Conservation (phyloP, 2,888 invertebrate genomes). For the Sisyra nigra region DNA sequence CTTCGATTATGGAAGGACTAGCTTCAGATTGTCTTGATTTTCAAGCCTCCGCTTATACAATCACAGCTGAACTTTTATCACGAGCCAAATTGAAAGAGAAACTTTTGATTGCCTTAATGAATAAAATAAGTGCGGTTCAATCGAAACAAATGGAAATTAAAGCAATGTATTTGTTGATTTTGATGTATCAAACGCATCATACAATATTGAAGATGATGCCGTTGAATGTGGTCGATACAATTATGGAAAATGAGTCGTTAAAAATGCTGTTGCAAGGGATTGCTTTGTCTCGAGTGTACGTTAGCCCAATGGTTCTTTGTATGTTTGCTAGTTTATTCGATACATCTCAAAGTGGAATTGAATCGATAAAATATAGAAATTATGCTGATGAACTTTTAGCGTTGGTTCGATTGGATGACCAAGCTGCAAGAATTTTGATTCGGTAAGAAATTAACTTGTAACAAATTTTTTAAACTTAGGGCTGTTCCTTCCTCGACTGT, state of each 20-base stretch:
- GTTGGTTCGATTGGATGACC: conserved; percentile 38
- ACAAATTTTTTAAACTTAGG: no score
- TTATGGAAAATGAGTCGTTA: conserved; percentile 31
- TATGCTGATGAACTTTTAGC: conserved; percentile 41
- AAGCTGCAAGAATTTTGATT: conserved; percentile 36
- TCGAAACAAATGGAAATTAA: conserved; percentile 39
- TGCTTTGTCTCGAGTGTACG: conserved; percentile 34
- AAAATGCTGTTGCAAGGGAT: conserved; percentile 33
- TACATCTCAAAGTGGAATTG: conserved; percentile 31
- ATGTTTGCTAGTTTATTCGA: conserved; percentile 36
- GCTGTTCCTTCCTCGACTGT: no score
- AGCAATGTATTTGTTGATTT: conserved; percentile 44
- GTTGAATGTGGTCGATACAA: conserved; percentile 32
- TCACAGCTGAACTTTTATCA: conserved; percentile 49
- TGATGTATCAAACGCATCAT: conserved; percentile 51
- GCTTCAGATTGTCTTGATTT: conserved; percentile 51
- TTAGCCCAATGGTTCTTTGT: conserved; percentile 37
- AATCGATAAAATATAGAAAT: conserved; percentile 29
- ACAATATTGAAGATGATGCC: conserved; percentile 32
- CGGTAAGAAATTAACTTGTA: conserved; percentile 28
- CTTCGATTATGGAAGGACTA: conserved; percentile 54
- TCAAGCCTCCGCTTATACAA: conserved; percentile 55
- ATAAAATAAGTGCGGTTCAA: conserved; percentile 35
- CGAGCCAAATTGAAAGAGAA: conserved; percentile 40
- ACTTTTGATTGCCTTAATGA: conserved; percentile 41